These are phyloP conservation scores for Tetramorium parvispinum DNA, from an alignment of 1,140 invertebrate genomes.

Conservation along the genomic window DNA sequence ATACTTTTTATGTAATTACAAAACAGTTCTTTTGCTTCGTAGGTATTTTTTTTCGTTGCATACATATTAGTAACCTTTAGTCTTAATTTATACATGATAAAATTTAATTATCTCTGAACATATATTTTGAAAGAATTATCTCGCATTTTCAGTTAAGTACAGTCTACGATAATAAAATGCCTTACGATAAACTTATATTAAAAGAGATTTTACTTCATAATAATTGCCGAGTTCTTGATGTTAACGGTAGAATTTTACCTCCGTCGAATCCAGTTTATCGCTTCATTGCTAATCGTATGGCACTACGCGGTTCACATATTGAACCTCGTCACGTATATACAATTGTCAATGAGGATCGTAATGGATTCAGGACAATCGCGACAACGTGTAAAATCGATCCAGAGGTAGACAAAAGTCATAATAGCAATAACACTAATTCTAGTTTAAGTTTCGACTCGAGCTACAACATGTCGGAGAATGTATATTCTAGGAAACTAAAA, in stretches of 20 bases:
- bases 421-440: background rate
- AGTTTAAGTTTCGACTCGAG: background rate
- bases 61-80: too few species aligned
- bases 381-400: background rate
- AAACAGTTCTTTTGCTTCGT: too few species aligned
- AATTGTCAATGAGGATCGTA: slow-evolving; percentile 13
- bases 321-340: background rate
- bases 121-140: too few species aligned
- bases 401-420: background rate
- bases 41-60: too few species aligned
- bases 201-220: slow-evolving; percentile 12
- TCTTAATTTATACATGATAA: too few species aligned
- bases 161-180: background rate
- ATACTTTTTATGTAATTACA: too few species aligned
- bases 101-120: too few species aligned
- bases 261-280: background rate
- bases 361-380: background rate
- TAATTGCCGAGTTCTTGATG: slow-evolving; percentile 1
- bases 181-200: slow-evolving; percentile 5
- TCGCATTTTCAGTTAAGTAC: too few species aligned
- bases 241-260: background rate
- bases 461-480: background rate
- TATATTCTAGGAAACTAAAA: background rate
- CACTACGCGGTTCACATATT: background rate
- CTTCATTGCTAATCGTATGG: background rate